phyloP scores from a whole-genome alignment of 37 sponge, comb jelly and placozoan genomes.

The Crambe crambe region DNA sequence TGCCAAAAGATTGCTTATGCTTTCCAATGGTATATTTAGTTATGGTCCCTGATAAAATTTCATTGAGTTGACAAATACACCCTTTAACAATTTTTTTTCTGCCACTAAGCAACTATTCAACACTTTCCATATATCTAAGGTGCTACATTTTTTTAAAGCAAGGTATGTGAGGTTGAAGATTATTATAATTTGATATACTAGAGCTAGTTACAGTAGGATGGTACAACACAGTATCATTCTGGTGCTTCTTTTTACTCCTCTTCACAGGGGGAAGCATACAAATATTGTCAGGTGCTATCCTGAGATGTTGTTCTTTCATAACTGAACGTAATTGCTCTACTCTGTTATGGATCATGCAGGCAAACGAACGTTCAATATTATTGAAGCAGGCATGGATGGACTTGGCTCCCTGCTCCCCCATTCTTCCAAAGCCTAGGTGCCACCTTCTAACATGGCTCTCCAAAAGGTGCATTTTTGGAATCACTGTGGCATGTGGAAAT shows the following conservation, averaged over 20 bases:
- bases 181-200: too few relatives aligned
- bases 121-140: too few relatives aligned
- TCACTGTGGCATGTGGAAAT: neutral
- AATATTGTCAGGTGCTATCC: neutral
- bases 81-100: too few relatives aligned
- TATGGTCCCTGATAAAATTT: too few relatives aligned
- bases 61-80: too few relatives aligned
- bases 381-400: conserved; percentile 20
- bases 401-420: conserved; percentile 38
- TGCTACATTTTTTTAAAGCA: too few relatives aligned
- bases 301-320: conserved; percentile 13
- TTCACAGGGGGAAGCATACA: neutral
- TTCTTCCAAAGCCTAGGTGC: conserved; percentile 12
- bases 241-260: neutral
- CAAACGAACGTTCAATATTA: neutral
- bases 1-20: too few relatives aligned
- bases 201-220: too few relatives aligned
- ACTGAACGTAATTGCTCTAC: neutral
- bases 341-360: neutral
- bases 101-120: too few relatives aligned
- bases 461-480: conserved; percentile 28
- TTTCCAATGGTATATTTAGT: too few relatives aligned
- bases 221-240: too few relatives aligned
- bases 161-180: too few relatives aligned
- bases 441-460: conserved; percentile 13